Conservation (phyloP, 2,797 vertebrate species). For the Girardinus metallicus region DNA sequence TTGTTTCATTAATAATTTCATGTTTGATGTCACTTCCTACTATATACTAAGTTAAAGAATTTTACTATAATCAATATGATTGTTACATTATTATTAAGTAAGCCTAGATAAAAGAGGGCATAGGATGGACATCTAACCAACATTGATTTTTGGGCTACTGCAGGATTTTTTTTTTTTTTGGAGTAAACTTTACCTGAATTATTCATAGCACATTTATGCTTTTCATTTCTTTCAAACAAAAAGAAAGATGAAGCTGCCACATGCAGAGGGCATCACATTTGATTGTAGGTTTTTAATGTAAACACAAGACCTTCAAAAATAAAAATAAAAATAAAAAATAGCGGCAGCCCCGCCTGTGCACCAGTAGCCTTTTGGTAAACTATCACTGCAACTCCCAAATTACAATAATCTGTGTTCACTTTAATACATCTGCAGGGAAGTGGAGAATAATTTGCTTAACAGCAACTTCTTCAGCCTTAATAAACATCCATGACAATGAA, state of each 20-base stretch:
- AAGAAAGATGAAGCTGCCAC: background rate
- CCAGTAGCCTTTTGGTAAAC: conserved; percentile 23
- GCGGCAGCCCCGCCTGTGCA: conserved; percentile 19
- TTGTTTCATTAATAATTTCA: too few species aligned
- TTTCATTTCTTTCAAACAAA: background rate
- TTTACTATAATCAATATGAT: background rate
- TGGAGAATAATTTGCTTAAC: background rate
- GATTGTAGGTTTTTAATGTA: background rate
- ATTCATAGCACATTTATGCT: background rate
- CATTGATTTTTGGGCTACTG: background rate
- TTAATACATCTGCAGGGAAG: conserved; percentile 14
- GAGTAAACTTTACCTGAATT: background rate
- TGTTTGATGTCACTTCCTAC: background rate
- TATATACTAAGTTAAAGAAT: background rate
- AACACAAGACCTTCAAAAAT: background rate
- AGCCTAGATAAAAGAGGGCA: too few species aligned
- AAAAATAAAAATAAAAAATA: conserved; percentile 51
- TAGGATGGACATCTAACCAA: background rate
- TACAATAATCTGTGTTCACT: conserved; percentile 6
- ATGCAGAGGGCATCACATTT: background rate
- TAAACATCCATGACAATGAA: background rate
- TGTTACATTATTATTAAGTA: background rate
- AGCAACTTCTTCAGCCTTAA: background rate
- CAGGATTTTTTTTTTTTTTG: background rate
- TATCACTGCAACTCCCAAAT: conserved; percentile 23